phyloP scores from a whole-genome alignment of 2,888 invertebrate genomes.

The Cantharis nigra region DNA sequence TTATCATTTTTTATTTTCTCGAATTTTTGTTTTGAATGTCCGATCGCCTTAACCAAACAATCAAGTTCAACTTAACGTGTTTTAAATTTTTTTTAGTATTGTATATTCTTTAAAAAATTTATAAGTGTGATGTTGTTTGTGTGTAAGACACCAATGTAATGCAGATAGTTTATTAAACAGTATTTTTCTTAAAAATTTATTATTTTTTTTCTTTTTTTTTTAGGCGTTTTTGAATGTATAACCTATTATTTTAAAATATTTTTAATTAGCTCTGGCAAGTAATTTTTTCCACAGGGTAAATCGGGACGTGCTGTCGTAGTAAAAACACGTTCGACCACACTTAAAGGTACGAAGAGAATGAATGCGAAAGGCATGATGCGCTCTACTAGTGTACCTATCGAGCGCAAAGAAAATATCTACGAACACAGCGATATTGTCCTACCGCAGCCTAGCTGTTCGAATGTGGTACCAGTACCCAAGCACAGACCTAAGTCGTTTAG shows the following conservation, averaged over 20 bases:
- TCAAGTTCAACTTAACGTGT: neutral
- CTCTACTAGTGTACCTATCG: conserved; percentile 41
- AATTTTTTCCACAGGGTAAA: conserved; percentile 51
- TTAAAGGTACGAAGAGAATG: conserved; percentile 34
- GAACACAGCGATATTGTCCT: conserved; percentile 18
- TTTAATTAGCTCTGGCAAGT: conserved; percentile 44
- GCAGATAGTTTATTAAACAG: neutral
- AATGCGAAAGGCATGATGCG: conserved; percentile 28
- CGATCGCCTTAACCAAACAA: neutral
- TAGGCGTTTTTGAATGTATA: neutral
- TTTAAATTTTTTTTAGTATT: neutral
- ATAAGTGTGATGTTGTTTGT: neutral
- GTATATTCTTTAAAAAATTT: neutral
- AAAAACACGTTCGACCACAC: conserved; percentile 40
- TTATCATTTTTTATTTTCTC: neutral
- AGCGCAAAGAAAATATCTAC: conserved; percentile 50
- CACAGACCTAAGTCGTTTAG: conserved; percentile 18
- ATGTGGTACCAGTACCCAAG: conserved; percentile 21
- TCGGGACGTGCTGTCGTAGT: conserved; percentile 39
- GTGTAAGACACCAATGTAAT: neutral
- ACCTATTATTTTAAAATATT: neutral
- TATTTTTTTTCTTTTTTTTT: conserved; percentile 6
- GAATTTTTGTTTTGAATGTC: neutral
- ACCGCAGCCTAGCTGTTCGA: conserved; percentile 45
- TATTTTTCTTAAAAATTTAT: conserved; percentile 1